These are phyloP conservation scores for Furnarius figulus DNA, from an alignment of 2,113 vertebrate genomes.

Conservation along the genomic window DNA sequence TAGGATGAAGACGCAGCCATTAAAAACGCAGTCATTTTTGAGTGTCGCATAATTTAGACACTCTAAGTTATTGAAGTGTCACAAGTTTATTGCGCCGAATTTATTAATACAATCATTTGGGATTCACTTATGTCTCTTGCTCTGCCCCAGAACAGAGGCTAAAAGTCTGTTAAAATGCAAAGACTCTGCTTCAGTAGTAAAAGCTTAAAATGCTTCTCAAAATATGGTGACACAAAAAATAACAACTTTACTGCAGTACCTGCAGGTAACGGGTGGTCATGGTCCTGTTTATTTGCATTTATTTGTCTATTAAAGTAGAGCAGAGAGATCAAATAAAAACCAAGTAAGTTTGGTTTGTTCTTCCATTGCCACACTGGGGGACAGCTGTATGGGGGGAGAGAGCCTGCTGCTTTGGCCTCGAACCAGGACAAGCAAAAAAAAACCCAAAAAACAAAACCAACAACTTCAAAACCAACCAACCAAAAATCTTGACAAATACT, in stretches of 20 bases:
- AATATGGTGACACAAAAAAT: neutral
- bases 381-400: neutral
- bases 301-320: neutral
- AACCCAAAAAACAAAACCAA: neutral
- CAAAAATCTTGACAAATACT: neutral
- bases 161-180: conserved; percentile 17
- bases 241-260: neutral
- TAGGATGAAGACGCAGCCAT: conserved; percentile 37
- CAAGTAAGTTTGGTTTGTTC: neutral
- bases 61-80: conserved; percentile 69
- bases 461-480: neutral
- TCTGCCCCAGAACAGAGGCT: conserved; percentile 16
- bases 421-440: neutral
- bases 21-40: conserved; percentile 69
- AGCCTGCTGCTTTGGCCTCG: neutral
- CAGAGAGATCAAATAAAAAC: neutral
- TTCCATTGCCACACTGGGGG: neutral
- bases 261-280: neutral
- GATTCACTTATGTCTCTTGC: conserved; percentile 59
- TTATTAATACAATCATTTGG: conserved; percentile 72
- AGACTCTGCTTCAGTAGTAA: conserved; percentile 9
- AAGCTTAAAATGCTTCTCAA: conserved; percentile 24
- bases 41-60: conserved; percentile 70
- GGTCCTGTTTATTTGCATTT: neutral
- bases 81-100: conserved; percentile 65